A percentile compares a stretch with the other conserved stretches of the same genome.
These are phyloP conservation scores for Protonibea diacanthus DNA, from an alignment of 2,797 vertebrate species.

Conservation along the genomic window DNA sequence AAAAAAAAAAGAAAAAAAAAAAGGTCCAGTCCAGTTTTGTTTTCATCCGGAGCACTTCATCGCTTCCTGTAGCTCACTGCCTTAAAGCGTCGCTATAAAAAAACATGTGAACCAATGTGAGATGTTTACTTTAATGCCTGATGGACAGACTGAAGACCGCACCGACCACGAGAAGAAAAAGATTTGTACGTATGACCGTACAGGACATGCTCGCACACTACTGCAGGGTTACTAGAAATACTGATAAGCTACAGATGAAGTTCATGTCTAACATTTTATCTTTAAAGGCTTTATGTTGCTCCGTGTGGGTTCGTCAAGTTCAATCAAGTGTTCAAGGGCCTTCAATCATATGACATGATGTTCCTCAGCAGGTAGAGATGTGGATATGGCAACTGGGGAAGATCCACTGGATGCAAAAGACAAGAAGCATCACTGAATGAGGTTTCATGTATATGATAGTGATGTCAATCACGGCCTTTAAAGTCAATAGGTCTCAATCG, in stretches of 20 bases:
- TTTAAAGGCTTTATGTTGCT: not conserved
- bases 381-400: not conserved
- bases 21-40: constrained; percentile 31
- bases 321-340: not conserved
- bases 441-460: too few relatives aligned
- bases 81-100: constrained; percentile 45
- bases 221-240: not conserved
- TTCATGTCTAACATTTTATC: not conserved
- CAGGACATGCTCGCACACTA: not conserved
- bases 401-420: not conserved
- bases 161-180: not conserved
- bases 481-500: not conserved
- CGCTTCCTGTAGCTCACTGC: constrained; percentile 44
- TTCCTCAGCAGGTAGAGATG: not conserved
- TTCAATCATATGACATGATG: too few relatives aligned
- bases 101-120: constrained; percentile 34
- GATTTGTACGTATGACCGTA: not conserved
- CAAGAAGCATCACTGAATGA: not conserved
- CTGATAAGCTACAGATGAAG: not conserved
- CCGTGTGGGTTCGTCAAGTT: not conserved
- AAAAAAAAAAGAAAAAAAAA: too few relatives aligned
- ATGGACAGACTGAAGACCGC: not conserved
- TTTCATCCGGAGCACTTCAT: constrained; percentile 42
- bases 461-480: not conserved
- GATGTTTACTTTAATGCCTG: constrained; percentile 26